Evolutionary conservation across 2,888 invertebrate species (phyloP), one percentile per base, ranked within the genome.

Genomic region (Portevinia maculata): DNA sequence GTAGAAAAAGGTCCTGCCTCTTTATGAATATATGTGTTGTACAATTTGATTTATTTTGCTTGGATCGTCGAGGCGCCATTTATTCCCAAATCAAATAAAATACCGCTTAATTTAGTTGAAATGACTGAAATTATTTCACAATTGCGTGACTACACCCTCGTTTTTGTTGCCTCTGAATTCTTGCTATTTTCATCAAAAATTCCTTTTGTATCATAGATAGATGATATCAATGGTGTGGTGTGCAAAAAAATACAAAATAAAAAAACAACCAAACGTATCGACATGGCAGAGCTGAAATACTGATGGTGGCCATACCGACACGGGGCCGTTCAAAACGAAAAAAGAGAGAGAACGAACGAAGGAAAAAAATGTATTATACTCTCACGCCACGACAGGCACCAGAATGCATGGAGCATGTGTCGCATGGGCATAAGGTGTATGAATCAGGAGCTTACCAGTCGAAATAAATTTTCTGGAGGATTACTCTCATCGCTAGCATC

Each of bases 401-500:
- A 13, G 8, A 8, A 32, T 48, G 17, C 3, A 21, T 19, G 60
- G 50, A 67, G 69, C 64, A 65, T 81, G 53, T 76, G 81, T 64
- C 71, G 71, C 59, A 71, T 60, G 70, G 70, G 67, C 71, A n/a
- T n/a, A 78, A 83, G 65, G 65, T 73, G 67, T 78, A 67, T 73
- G 78, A 78, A 73, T 83, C 83, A 83, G 55, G 55, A 78, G 78
- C 71, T 73, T 83, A 67, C 67, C 78, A 73, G 62, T 73, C 78
- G 62, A 67, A 67, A 83, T 83, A 71, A 83, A 83, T 83, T 83
- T 78, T 78, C 71, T 62, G 28, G 71, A 78, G 67, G 67, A 83
- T 83, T 78, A 83, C 67, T 73, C 50, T 53, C 70, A 46, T 62
- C 67, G 60, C 48, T 37, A 48, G 57, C 75, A 55, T 53, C 67